Conservation (phyloP, 2,797 vertebrate species). For the Tokudaia muenninki region DNA sequence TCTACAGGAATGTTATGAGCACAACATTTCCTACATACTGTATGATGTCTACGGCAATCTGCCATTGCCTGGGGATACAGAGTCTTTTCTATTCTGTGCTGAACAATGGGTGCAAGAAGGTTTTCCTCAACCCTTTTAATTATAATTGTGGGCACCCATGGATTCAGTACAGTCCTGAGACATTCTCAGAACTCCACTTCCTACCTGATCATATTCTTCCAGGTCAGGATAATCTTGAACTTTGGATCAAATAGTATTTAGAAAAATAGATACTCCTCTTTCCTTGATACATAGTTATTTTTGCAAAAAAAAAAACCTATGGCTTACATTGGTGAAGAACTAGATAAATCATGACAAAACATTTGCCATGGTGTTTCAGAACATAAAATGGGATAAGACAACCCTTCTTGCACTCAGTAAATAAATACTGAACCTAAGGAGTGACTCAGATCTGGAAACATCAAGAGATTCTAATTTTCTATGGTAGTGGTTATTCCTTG, state of each 20-base stretch:
- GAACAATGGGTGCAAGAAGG: not conserved
- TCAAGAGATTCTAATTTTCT: conserved; percentile 14
- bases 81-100: not conserved
- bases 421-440: not conserved
- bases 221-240: not conserved
- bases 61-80: not conserved
- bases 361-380: not conserved
- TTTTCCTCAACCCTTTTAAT: not conserved
- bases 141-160: not conserved
- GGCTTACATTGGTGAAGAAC: not conserved
- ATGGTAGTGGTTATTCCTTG: not conserved
- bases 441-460: not conserved
- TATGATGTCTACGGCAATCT: not conserved
- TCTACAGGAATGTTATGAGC: not conserved
- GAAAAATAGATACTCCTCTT: not conserved
- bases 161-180: not conserved
- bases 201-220: not conserved
- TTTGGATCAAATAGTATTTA: not conserved
- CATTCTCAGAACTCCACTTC: not conserved
- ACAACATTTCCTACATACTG: not conserved
- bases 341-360: not conserved
- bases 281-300: not conserved
- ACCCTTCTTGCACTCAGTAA: not conserved
- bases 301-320: not conserved
- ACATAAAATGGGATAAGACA: not conserved